Conservation (phyloP, 2,797 vertebrate species). For the Urocyon cinereoargenteus region DNA sequence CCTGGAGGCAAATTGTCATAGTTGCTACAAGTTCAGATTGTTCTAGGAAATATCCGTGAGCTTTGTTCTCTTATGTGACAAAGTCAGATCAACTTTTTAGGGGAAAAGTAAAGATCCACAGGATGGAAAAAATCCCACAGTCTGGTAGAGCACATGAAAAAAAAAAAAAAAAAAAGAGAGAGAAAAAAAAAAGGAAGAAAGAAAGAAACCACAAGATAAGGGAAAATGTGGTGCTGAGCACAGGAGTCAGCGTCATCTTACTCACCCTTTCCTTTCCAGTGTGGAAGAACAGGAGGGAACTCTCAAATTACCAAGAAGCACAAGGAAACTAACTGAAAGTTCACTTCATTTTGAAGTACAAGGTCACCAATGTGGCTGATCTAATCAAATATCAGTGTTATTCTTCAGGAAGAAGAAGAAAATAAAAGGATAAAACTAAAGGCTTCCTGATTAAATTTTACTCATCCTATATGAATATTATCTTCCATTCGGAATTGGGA, state of each 20-base stretch:
- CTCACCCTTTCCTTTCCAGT: background rate
- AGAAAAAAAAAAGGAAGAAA: too few relatives aligned
- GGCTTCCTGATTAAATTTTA: background rate
- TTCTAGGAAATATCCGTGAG: background rate
- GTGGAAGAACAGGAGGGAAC: background rate
- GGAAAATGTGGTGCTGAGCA: accelerated
- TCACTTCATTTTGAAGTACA: background rate
- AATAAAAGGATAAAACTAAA: background rate
- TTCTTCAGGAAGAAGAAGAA: accelerated
- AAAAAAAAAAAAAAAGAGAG: background rate
- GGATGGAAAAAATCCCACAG: background rate
- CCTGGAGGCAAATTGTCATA: too few relatives aligned
- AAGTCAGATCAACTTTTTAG: background rate
- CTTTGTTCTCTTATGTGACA: background rate
- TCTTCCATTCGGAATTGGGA: background rate
- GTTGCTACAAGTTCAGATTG: accelerated
- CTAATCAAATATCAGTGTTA: slow-evolving; percentile 19
- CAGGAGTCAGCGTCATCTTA: accelerated
- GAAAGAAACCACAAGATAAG: background rate
- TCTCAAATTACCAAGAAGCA: background rate
- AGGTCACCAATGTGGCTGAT: background rate
- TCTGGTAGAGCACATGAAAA: accelerated
- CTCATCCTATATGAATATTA: background rate
- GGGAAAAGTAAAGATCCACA: background rate
- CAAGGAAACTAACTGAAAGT: background rate